A percentile compares a stretch with the other conserved stretches of the same genome.
Conservation (phyloP, 2,797 vertebrate genomes). For the Gymnopithys bicolor region DNA sequence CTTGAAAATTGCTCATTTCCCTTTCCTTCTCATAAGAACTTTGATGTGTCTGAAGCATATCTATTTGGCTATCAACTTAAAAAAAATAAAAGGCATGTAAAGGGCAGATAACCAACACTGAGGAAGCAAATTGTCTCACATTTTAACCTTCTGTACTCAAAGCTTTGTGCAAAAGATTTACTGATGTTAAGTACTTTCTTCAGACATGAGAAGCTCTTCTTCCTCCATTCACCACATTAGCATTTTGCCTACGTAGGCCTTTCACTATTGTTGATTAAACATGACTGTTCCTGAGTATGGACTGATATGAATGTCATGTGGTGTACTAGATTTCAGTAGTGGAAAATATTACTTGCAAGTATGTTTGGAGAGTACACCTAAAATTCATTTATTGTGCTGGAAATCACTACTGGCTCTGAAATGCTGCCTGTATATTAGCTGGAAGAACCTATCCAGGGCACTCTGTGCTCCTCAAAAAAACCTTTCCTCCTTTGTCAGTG, state of each 20-base stretch:
- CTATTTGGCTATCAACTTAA: conserved; percentile 1
- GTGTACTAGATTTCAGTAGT: neutral
- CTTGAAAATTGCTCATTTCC: conserved; percentile 56
- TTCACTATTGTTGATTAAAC: neutral
- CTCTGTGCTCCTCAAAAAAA: neutral
- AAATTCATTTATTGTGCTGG: neutral
- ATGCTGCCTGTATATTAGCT: neutral
- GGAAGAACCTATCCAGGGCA: neutral
- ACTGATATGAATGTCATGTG: neutral
- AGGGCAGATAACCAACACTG: neutral
- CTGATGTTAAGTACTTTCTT: conserved; percentile 12
- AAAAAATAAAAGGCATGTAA: neutral
- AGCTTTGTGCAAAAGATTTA: conserved; percentile 10
- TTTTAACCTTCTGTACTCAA: conserved; percentile 49
- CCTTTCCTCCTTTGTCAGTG: neutral
- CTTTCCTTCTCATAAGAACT: conserved; percentile 21
- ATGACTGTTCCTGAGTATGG: neutral
- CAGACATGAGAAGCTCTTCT: neutral
- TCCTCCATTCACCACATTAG: neutral
- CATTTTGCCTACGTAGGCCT: neutral
- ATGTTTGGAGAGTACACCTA: neutral
- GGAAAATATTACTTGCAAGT: neutral
- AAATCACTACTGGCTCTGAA: neutral
- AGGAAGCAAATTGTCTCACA: conserved; percentile 13
- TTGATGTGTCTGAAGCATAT: conserved; percentile 30